Base-by-base conservation (phyloP, 2,113 vertebrate species). In the Saiga tatarica region DNA sequence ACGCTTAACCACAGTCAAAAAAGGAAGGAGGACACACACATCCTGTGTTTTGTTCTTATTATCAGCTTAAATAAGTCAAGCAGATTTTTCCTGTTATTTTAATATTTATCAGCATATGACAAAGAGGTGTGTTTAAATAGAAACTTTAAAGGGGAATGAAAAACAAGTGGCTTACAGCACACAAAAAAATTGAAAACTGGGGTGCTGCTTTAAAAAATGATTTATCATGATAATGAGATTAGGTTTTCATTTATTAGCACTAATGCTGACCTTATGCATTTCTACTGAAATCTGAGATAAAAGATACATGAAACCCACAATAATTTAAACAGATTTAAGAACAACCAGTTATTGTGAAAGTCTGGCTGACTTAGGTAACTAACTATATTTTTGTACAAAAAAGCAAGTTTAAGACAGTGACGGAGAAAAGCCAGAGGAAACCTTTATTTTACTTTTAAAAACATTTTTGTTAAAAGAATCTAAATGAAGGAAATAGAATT, bases 81-180 rank as follows among this genome's bases (percentile, higher is more conserved):
- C 99, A 99, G 99, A 99, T 99, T 99, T 99, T 99, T 99, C 99
- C 99, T 99, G 99, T 99, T 99, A 90, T 99, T 99, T 99, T 98
- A 98, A 98, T 99, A 97, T 88, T 98, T 98, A 87, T 96, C 97
- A 89, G 98, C 94, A 84, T 97, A 95, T 98, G 98, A 98, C 2
- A 96, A 97, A 95, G 96, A 96, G n/a, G 97, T 98, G 94, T 25
- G 94, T 98, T 98, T 98, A 97, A 98, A 98, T 10, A 91, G 98
- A 97, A 96, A 62, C 93, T 6, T 83, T 82, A 76, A 95, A 13
- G 50, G 94, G 74, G 82, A 94, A 98, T 95, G 91, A 98, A 94
- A 97, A 97, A 89, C 94, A 97, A 85, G 85, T 6, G 78, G 91
- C 86, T 83, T 26, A 3, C 53, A 59, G 71, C 25, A 53, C 94